These are phyloP conservation scores for Origma solitaria DNA, from an alignment of 2,113 vertebrate species.

Conservation along the genomic window DNA sequence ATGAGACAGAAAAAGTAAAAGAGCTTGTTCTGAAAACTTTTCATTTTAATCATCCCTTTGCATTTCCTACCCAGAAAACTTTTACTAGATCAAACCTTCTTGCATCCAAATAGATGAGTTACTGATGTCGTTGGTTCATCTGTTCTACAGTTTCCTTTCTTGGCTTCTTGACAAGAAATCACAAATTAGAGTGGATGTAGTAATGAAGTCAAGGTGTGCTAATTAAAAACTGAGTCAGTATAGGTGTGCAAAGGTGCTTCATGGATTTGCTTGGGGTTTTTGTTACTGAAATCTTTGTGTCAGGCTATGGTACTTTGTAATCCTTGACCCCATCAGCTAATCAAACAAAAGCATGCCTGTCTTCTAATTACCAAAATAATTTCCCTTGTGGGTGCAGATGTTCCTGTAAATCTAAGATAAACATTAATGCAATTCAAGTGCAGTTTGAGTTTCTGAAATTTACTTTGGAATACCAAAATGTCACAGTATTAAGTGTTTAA, in stretches of 20 bases:
- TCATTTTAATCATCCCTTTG: background rate
- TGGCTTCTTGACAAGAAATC: background rate
- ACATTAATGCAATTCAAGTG: background rate
- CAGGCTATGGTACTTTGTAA: background rate
- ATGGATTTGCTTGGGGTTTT: background rate
- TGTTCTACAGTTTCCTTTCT: background rate
- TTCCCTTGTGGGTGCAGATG: slow-evolving; percentile 47
- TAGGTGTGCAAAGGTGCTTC: slow-evolving; percentile 6
- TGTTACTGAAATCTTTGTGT: background rate
- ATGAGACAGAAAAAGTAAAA: background rate
- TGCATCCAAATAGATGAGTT: background rate
- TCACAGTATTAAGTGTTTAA: background rate
- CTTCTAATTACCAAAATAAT: slow-evolving; percentile 56
- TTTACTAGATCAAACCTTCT: background rate
- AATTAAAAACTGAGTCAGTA: slow-evolving; percentile 35
- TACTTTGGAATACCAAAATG: background rate
- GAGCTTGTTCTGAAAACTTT: background rate
- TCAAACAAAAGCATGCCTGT: slow-evolving; percentile 24
- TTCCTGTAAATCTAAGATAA: slow-evolving; percentile 41
- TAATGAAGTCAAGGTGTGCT: background rate
- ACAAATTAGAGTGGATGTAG: background rate
- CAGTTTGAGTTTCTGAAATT: slow-evolving; percentile 30
- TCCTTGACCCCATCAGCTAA: slow-evolving; percentile 47
- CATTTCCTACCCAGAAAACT: background rate
- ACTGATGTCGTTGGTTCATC: background rate